These are phyloP conservation scores for Tringa solitaria DNA, from an alignment of 2,113 vertebrate genomes.

Conservation along the genomic window DNA sequence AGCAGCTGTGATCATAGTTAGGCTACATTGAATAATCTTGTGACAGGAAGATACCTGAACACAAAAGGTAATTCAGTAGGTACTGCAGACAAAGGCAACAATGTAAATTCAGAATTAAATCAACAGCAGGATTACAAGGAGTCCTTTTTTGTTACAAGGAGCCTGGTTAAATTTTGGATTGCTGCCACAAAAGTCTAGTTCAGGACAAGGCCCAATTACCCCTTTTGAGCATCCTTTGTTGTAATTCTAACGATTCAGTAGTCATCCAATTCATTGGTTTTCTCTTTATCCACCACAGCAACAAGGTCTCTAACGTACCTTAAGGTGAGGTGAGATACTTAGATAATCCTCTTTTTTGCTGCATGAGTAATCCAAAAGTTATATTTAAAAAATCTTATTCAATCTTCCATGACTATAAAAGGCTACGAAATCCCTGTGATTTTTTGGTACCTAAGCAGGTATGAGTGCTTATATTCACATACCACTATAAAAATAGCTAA, in stretches of 20 bases:
- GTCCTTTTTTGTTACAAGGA: neutral
- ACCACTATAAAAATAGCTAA: neutral
- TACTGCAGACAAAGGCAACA: neutral
- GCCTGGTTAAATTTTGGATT: neutral
- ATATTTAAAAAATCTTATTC: neutral
- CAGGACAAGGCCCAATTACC: neutral
- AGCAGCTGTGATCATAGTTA: neutral
- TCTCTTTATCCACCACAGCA: neutral
- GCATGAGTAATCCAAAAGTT: neutral
- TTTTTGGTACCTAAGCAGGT: neutral
- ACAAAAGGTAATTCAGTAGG: neutral
- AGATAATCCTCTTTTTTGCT: neutral
- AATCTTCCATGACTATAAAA: neutral
- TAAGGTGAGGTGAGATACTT: neutral
- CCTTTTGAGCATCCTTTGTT: neutral
- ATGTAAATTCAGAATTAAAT: neutral
- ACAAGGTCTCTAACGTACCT: neutral
- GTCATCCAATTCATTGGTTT: neutral
- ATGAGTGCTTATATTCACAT: neutral
- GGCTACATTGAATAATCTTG: neutral
- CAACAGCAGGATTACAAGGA: neutral
- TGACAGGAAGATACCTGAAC: neutral
- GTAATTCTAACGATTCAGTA: neutral
- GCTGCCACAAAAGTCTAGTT: neutral
- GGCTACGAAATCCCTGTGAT: neutral